phyloP scores from a whole-genome alignment of 2,113 vertebrate species.

The Nycticorax nycticorax region DNA sequence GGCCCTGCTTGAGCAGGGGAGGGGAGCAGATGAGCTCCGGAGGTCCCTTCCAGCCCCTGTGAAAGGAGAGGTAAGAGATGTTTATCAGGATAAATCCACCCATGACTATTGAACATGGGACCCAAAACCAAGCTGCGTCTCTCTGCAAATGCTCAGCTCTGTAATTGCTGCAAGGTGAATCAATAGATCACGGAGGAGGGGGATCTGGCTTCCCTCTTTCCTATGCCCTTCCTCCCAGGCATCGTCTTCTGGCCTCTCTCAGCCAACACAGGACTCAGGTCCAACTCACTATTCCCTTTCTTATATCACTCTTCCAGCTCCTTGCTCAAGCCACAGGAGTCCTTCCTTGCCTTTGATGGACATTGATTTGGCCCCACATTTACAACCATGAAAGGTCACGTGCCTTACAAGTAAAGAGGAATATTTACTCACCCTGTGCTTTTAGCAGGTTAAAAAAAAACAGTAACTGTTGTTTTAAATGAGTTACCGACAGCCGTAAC shows the following conservation, averaged over 20 bases:
- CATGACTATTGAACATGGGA: rapidly evolving
- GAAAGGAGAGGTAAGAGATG: background rate
- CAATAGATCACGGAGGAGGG: background rate
- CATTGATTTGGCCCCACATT: background rate
- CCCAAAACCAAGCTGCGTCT: background rate
- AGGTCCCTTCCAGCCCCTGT: background rate
- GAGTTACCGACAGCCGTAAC: constrained; percentile 10
- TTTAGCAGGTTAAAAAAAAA: background rate
- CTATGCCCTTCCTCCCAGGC: background rate
- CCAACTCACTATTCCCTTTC: background rate
- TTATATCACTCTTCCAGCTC: background rate
- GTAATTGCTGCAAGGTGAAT: background rate
- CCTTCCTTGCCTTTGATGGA: background rate
- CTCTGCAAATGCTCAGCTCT: background rate
- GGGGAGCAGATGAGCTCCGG: background rate
- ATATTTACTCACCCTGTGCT: background rate
- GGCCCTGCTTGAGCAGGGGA: background rate
- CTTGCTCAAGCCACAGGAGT: background rate
- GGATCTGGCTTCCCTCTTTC: background rate
- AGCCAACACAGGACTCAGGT: background rate
- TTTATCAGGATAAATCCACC: background rate
- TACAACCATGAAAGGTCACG: background rate
- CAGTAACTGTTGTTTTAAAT: background rate
- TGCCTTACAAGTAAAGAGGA: background rate
- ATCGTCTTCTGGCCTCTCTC: background rate